phyloP scores from a whole-genome alignment of 1,140 invertebrate species.

The Odontomachus brunneus region DNA sequence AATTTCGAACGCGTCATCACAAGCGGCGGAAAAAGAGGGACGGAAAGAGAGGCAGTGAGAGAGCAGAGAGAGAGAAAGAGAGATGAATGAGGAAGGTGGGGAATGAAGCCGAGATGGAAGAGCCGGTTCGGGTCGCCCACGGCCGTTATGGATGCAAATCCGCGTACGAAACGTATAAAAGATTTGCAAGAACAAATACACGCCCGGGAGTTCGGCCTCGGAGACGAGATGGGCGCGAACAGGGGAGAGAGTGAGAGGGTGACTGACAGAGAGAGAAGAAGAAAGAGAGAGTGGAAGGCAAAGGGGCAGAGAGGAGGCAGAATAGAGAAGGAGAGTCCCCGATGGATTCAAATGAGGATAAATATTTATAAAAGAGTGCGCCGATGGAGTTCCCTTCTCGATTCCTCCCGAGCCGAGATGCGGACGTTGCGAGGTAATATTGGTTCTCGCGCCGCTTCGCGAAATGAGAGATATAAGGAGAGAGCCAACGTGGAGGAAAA shows the following conservation, averaged over 20 bases:
- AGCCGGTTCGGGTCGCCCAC: slow-evolving; percentile 52
- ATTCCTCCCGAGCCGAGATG: slow-evolving; percentile 58
- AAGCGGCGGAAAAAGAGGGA: neutral
- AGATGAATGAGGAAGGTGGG: neutral
- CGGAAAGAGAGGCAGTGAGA: slow-evolving; percentile 31
- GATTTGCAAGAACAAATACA: slow-evolving; percentile 82
- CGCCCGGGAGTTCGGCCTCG: slow-evolving; percentile 55
- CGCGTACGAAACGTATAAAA: slow-evolving; percentile 80
- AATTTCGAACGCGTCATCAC: slow-evolving; percentile 23
- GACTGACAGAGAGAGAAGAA: neutral
- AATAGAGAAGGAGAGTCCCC: slow-evolving; percentile 45
- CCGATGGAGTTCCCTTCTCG: slow-evolving; percentile 66
- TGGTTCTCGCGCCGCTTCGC: slow-evolving; percentile 56
- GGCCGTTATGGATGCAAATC: slow-evolving; percentile 81
- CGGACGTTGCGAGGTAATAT: slow-evolving; percentile 71
- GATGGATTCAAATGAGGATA: slow-evolving; percentile 83
- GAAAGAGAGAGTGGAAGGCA: slow-evolving; percentile 8
- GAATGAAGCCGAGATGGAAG: slow-evolving; percentile 46
- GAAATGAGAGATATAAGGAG: slow-evolving; percentile 48
- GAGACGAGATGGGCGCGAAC: neutral
- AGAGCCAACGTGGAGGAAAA: neutral
- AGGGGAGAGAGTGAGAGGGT: neutral
- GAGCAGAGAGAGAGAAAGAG: no score
- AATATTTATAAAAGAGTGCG: slow-evolving; percentile 83
- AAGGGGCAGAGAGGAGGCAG: neutral